Evolutionary conservation across 2,113 vertebrate species (phyloP).

Genomic region (Cavia aperea): DNA sequence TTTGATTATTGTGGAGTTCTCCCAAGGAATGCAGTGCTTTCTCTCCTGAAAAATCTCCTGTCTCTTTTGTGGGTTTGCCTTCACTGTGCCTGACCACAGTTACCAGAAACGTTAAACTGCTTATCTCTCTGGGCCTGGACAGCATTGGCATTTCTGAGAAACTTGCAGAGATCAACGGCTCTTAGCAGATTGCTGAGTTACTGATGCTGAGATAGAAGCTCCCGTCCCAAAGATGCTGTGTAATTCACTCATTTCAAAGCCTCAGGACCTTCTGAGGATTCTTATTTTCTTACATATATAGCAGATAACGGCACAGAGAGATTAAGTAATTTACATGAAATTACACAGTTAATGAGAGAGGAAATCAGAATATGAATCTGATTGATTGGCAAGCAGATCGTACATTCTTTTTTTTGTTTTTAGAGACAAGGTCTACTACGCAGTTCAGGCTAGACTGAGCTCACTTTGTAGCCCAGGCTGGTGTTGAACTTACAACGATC

Average conservation of each 20-base stretch:
- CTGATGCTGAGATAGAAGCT: neutral
- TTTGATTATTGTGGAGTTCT: neutral
- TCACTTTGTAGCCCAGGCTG: too few species aligned
- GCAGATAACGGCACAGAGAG: neutral
- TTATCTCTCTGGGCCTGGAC: neutral
- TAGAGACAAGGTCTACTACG: too few species aligned
- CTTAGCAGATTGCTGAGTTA: neutral
- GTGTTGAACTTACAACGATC: too few species aligned
- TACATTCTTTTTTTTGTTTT: neutral
- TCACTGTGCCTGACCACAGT: neutral
- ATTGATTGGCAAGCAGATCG: neutral
- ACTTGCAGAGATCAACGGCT: neutral
- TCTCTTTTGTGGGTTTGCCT: neutral
- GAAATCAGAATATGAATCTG: neutral
- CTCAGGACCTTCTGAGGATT: neutral
- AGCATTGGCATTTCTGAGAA: neutral
- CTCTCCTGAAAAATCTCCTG: fast-evolving
- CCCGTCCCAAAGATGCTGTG: neutral
- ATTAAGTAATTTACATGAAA: neutral
- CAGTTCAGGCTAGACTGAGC: too few species aligned
- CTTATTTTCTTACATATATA: neutral
- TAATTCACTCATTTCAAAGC: neutral
- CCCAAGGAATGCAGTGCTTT: neutral
- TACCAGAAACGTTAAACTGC: neutral
- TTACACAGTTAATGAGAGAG: neutral